Evolutionary conservation across 2,888 invertebrate species (phyloP), one percentile per base, ranked within the genome.

Genomic region (Catocala nupta): DNA sequence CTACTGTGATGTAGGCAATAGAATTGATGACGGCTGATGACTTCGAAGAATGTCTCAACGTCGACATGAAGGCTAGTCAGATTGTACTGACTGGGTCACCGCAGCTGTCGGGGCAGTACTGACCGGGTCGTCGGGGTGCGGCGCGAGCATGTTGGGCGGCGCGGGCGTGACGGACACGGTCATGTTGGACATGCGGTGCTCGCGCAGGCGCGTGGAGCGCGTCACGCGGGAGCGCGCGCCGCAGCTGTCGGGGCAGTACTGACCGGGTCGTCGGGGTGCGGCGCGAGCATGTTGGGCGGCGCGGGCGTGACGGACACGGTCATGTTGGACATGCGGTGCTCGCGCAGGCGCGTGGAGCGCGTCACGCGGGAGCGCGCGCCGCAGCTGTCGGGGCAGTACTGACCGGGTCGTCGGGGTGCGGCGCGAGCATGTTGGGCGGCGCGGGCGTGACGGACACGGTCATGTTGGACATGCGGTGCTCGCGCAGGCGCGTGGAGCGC

Each of bases 161-260:
- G 94, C 94, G 16, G 94, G 94, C 34, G 94, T 92, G 45, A 94
- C 94, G 9, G 91, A 92, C 65, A 94, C 94, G 1, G 94, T 94
- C 94, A 94, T 94, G 85, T 93, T 94, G 85, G 90, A 91, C 86
- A 94, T 90, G 74, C 94, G 91, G 81, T 94, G 94, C 77, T 93
- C 94, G 63, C 94, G 90, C 71, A 94, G 89, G 0, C 89, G 84
- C 65, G 91, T 86, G 52, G 93, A 87, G 58, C 93, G 88, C 34
- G 91, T 85, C 43, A 85, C 90, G 1, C 93, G 87, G 0, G 87
- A 75, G 4, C 90, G 82, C 1, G 88, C 88, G 5, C 92, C 92
- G 83, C 92, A 91, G 63, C 88, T 85, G n/a, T n/a, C n/a, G 6
- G 11, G 33, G 16, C 11, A 36, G 12, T 0, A 70, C 70, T 79